Base-by-base conservation (phyloP, 2,888 invertebrate species). In the Philaethria dido region DNA sequence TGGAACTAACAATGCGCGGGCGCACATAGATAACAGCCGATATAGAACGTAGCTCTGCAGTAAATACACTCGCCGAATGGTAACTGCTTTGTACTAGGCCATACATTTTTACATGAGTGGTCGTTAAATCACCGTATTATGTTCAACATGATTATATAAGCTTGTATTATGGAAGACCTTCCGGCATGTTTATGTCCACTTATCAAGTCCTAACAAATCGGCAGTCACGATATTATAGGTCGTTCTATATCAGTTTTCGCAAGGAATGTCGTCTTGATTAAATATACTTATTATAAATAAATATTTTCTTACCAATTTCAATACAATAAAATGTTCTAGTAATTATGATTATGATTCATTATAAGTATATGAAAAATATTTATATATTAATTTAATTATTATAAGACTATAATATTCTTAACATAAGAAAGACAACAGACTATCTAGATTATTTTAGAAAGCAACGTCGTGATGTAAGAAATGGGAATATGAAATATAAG, bases 1-100 rank as follows among this genome's bases (percentile, higher is more conserved):
- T 90, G 91, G 76, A 83, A 78, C 86, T 91, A 91, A 91, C 91
- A 90, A 91, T 83, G 88, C 84, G 79, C 82, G 74, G 76, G 78
- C 80, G 79, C 80, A 74, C 87, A 89, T 88, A 74, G 88, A 90
- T 89, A 86, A 78, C 78, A 79, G 79, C 78, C 80, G 86, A 86
- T 86, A 86, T 80, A 78, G 84, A 81, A 78, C 79, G 77, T 73
- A 66, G 80, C 80, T 66, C 72, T 72, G 77, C 76, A 76, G 76
- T 84, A n/a, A n/a, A n/a, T n/a, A 86, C 86, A 85, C 86, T 82
- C 81, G 74, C 75, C 76, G 86, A 87, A 89, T 86, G 85, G 83
- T 87, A 89, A 88, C 87, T 84, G 85, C 85, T 44, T 63, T 54
- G 52, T 61, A 76, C 75, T 73, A 80, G 82, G 79, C 80, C 69